phyloP scores from a whole-genome alignment of 1,140 invertebrate genomes.

The Zeugodacus cucurbitae region DNA sequence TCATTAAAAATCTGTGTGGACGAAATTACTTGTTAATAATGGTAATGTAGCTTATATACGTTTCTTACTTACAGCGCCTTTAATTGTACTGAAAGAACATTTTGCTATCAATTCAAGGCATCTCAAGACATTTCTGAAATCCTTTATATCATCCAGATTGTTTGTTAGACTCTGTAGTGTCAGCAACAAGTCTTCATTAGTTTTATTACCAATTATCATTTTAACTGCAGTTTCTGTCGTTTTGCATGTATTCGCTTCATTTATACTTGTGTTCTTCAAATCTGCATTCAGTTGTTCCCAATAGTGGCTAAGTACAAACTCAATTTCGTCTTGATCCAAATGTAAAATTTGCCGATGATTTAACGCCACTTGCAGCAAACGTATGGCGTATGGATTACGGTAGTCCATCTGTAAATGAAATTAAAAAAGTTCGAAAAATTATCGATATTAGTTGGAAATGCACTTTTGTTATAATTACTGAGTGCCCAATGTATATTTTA shows the following conservation, averaged over 20 bases:
- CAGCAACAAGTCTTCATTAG: slow-evolving; percentile 59
- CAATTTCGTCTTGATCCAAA: slow-evolving; percentile 60
- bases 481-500: slow-evolving; percentile 63
- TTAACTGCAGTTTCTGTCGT: slow-evolving; percentile 53
- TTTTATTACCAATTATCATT: slow-evolving; percentile 61
- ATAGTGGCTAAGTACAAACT: slow-evolving; percentile 57
- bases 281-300: slow-evolving; percentile 59
- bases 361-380: slow-evolving; percentile 55
- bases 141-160: slow-evolving; percentile 41
- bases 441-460: background rate
- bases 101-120: slow-evolving; percentile 54
- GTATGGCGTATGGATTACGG: slow-evolving; percentile 54
- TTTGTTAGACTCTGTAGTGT: slow-evolving; percentile 44
- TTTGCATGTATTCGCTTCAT: background rate
- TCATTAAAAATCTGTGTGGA: slow-evolving; percentile 59
- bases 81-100: slow-evolving; percentile 57
- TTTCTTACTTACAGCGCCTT: slow-evolving; percentile 54
- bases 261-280: slow-evolving; percentile 41
- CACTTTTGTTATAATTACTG: slow-evolving; percentile 47
- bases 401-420: slow-evolving; percentile 53
- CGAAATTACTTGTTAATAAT: too few relatives aligned
- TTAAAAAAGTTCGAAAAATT: background rate
- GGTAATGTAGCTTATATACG: background rate
- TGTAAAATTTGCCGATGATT: slow-evolving; percentile 56
- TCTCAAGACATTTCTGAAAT: slow-evolving; percentile 51